Evolutionary conservation across 2,888 invertebrate species (phyloP).

Genomic region (Orthonychiurus folsomi): DNA sequence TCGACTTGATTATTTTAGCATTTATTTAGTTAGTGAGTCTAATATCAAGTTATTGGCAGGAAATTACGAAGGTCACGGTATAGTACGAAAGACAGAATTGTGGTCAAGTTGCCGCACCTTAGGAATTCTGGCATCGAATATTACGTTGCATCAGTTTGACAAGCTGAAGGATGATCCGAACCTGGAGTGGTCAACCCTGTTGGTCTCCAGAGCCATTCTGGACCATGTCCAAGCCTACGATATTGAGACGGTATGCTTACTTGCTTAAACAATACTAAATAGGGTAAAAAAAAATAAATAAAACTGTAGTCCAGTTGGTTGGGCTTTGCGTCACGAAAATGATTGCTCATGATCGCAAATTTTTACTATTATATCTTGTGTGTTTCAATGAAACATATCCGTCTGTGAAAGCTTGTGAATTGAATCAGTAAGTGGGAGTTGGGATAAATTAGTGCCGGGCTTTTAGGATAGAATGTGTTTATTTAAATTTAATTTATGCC

Average conservation of each 20-base stretch:
- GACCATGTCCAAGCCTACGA: constrained; percentile 61
- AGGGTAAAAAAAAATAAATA: constrained; percentile 18
- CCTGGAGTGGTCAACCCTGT: constrained; percentile 64
- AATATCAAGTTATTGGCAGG: constrained; percentile 49
- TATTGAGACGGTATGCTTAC: constrained; percentile 65
- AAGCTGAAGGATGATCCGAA: constrained; percentile 64
- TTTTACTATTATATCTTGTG: constrained; percentile 1
- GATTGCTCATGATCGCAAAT: too few relatives aligned
- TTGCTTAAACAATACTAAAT: too few relatives aligned
- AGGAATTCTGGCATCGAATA: constrained; percentile 67
- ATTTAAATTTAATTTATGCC: too few relatives aligned
- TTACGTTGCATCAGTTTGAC: constrained; percentile 54
- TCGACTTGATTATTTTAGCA: constrained; percentile 23
- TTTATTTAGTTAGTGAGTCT: neutral
- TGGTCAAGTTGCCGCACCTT: constrained; percentile 69
- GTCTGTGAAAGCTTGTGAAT: too few relatives aligned
- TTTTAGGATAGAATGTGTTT: too few relatives aligned
- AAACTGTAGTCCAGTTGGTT: too few relatives aligned
- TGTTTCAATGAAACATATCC: constrained; percentile 8
- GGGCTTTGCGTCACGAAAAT: too few relatives aligned
- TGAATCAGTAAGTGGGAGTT: too few relatives aligned
- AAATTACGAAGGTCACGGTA: constrained; percentile 57
- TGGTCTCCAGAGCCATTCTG: constrained; percentile 45
- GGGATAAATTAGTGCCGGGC: too few relatives aligned
- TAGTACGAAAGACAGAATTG: constrained; percentile 63